These are phyloP conservation scores for Erpobdella octoculata DNA, from an alignment of 2,888 invertebrate genomes.

Conservation along the genomic window DNA sequence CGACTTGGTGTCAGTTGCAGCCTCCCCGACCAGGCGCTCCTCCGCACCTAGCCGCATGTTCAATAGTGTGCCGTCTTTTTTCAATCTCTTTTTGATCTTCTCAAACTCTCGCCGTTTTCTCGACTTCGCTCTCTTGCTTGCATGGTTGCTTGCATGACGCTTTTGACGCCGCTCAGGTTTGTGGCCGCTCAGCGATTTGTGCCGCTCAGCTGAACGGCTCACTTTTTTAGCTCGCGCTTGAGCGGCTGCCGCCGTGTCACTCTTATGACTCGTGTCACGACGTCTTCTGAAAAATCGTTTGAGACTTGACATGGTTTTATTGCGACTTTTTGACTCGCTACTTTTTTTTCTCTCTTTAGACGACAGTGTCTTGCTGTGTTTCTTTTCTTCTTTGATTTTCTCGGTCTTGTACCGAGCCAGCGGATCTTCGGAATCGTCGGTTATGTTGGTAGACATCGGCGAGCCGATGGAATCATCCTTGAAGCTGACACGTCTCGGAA, in stretches of 20 bases:
- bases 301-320: too few relatives aligned
- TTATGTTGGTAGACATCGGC: not conserved
- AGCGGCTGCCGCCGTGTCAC: not conserved
- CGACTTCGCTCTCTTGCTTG: not conserved
- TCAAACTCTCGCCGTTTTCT: not conserved
- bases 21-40: not conserved
- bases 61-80: constrained; percentile 1
- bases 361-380: not conserved
- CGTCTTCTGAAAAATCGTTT: too few relatives aligned
- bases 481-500: too few relatives aligned
- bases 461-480: too few relatives aligned
- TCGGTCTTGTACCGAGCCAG: too few relatives aligned
- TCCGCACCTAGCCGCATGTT: not conserved
- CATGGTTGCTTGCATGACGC: too few relatives aligned
- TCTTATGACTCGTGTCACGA: not conserved
- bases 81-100: not conserved
- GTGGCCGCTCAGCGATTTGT: not conserved
- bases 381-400: not conserved
- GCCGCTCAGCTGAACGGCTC: not conserved
- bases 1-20: not conserved
- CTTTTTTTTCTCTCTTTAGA: not conserved
- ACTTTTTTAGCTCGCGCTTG: not conserved
- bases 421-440: not conserved
- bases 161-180: too few relatives aligned
- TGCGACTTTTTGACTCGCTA: not conserved